phyloP scores from a whole-genome alignment of 2,113 vertebrate genomes.

The Chloebia gouldiae region DNA sequence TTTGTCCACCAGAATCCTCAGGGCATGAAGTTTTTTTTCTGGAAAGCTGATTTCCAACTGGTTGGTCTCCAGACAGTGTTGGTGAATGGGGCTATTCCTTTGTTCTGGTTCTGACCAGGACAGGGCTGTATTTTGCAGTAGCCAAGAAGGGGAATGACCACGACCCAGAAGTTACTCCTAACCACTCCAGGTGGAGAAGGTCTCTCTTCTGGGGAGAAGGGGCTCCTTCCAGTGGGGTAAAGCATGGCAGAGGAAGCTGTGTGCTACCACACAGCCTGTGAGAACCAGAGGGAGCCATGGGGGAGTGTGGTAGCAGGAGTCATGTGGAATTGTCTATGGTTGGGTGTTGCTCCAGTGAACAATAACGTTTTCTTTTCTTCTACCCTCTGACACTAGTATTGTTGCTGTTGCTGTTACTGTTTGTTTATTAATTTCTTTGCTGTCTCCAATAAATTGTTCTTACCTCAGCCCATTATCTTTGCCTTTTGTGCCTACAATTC shows the following conservation, averaged over 20 bases:
- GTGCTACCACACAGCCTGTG: no score
- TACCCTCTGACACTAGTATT: not conserved
- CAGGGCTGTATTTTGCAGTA: not conserved
- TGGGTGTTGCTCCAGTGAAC: fast-evolving
- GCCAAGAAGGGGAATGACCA: no score
- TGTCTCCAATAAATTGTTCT: not conserved
- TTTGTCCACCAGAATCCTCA: not conserved
- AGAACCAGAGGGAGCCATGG: not conserved
- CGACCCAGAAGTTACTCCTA: not conserved
- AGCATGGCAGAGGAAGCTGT: no score
- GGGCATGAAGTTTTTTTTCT: not conserved
- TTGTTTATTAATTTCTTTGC: not conserved
- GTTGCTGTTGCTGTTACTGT: not conserved
- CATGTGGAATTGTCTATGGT: not conserved
- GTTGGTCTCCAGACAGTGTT: not conserved
- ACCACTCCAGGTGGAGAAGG: not conserved
- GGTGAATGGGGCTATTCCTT: not conserved
- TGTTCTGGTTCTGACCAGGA: not conserved
- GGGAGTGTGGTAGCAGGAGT: not conserved
- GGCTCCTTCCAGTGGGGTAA: not conserved
- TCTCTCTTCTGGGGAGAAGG: not conserved
- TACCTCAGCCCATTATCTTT: not conserved
- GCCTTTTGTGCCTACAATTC: not conserved
- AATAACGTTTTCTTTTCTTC: not conserved
- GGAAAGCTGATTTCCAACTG: not conserved